Conservation (phyloP, 2,113 vertebrate species). For the Manacus vitellinus region DNA sequence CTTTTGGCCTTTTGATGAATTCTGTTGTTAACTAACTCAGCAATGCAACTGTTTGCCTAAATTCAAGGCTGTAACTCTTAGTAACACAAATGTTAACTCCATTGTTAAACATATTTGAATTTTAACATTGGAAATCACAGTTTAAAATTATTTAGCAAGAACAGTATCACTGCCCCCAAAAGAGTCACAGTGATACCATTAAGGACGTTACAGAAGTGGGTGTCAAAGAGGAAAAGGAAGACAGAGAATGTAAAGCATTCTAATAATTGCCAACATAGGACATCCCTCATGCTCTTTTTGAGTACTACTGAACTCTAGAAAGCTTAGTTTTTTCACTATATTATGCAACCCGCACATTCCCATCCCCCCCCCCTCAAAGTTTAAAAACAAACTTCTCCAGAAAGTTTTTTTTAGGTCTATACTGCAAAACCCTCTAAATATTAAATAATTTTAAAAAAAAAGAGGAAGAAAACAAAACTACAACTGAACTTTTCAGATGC, state of each 20-base stretch:
- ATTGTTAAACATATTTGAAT: background rate
- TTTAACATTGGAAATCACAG: background rate
- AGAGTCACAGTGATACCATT: background rate
- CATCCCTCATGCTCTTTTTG: constrained; percentile 39
- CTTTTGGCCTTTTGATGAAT: background rate
- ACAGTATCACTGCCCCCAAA: background rate
- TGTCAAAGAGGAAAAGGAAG: background rate
- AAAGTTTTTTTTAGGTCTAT: background rate
- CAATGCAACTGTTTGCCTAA: background rate
- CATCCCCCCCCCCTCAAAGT: background rate
- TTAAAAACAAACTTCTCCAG: background rate
- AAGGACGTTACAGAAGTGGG: background rate
- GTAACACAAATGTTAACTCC: background rate
- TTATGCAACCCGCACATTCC: background rate
- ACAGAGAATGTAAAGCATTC: background rate
- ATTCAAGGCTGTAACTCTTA: background rate
- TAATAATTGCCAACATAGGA: background rate
- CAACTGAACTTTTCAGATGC: constrained; percentile 8
- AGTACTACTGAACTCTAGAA: constrained; percentile 20
- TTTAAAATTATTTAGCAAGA: constrained; percentile 1
- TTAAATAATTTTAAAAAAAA: background rate
- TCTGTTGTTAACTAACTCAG: background rate
- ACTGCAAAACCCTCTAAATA: background rate
- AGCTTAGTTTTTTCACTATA: background rate
- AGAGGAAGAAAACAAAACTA: background rate